phyloP scores from a whole-genome alignment of 2,797 vertebrate genomes.

The Micrastur ruficollis region DNA sequence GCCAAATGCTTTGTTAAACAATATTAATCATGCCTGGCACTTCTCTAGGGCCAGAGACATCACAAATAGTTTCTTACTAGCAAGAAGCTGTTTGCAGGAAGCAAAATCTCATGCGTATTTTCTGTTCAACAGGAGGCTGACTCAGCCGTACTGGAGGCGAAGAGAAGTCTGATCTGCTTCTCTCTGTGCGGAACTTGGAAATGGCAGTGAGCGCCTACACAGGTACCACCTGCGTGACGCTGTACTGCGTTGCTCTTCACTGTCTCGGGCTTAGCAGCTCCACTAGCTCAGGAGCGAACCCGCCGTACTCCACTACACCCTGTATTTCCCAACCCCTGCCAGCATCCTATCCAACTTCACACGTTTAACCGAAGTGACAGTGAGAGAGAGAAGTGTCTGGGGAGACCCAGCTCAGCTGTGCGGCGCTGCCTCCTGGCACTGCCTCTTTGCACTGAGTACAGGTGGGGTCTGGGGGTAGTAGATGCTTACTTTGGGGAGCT shows the following conservation, averaged over 20 bases:
- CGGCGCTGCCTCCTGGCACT: neutral
- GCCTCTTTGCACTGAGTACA: neutral
- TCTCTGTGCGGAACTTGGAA: neutral
- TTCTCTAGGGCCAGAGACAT: neutral
- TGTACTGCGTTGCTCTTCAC: neutral
- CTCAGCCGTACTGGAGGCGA: neutral
- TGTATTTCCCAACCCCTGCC: neutral
- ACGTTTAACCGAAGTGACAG: rapidly evolving
- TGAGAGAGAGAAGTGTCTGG: neutral
- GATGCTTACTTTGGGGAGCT: neutral
- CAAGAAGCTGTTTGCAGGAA: neutral
- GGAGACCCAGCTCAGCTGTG: neutral
- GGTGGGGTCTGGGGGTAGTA: neutral
- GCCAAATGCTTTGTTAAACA: neutral
- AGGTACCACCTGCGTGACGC: neutral
- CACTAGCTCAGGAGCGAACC: neutral
- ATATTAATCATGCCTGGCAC: neutral
- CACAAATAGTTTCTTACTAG: neutral
- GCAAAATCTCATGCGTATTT: neutral
- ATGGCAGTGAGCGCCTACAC: neutral
- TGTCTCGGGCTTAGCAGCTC: neutral
- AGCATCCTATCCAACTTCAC: neutral
- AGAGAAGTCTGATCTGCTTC: neutral
- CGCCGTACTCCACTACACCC: neutral
- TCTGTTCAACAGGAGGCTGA: neutral